These are phyloP conservation scores for Caenorhabditis virilis DNA, from an alignment of 2,888 invertebrate species.

Conservation along the genomic window DNA sequence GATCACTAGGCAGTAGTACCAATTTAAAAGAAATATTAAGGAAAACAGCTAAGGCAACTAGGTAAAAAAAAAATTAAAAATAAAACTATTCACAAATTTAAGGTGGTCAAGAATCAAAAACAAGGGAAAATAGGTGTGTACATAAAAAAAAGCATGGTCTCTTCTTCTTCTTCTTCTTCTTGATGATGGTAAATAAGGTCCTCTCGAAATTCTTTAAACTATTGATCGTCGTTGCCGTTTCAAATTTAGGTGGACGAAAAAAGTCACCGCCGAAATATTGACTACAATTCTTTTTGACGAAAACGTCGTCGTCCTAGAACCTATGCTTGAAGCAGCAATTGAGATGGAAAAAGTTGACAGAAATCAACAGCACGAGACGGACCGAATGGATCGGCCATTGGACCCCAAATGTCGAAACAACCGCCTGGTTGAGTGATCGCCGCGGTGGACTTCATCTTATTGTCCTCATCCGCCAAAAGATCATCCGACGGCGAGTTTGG, in stretches of 20 bases:
- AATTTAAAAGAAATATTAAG: slow-evolving; percentile 26
- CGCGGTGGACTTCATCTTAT: too few relatives aligned
- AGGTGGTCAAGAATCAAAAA: not conserved
- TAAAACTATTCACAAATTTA: slow-evolving; percentile 26
- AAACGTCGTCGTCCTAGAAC: too few relatives aligned
- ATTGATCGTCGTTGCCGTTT: too few relatives aligned
- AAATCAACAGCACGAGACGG: slow-evolving; percentile 44
- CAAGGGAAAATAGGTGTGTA: not conserved
- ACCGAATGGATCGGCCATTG: slow-evolving; percentile 24
- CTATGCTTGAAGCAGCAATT: slow-evolving; percentile 47
- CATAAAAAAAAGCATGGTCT: too few relatives aligned
- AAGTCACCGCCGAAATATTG: too few relatives aligned
- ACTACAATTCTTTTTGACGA: too few relatives aligned
- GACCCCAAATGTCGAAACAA: slow-evolving; percentile 38
- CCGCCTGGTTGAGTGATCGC: slow-evolving; percentile 17
- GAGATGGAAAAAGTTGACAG: slow-evolving; percentile 42
- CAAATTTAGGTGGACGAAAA: too few relatives aligned
- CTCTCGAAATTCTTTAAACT: too few relatives aligned
- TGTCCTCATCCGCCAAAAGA: too few relatives aligned
- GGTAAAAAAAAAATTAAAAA: not conserved
- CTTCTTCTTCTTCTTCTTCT: not conserved
- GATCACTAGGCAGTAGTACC: slow-evolving; percentile 45
- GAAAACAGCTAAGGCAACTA: not conserved
- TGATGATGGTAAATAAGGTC: slow-evolving; percentile 11
- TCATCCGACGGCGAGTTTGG: too few relatives aligned